Evolutionary conservation across 2,113 vertebrate genomes (phyloP).

Genomic region (Cavia aperea): DNA sequence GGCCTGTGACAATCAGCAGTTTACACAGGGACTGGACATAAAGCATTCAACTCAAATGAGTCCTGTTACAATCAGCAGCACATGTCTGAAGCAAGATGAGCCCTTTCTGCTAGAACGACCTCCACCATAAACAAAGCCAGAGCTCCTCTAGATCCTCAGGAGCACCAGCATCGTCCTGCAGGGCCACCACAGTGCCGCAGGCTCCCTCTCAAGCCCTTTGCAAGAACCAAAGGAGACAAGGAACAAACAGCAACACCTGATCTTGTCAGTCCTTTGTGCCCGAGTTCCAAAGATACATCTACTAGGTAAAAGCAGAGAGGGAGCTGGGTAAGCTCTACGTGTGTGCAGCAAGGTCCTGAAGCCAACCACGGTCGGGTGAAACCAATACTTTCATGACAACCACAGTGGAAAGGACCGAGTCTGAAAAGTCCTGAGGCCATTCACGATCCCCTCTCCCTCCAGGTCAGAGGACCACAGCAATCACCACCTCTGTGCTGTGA

Average conservation of each 20-base stretch:
- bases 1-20: accelerated
- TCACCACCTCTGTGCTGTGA: not conserved
- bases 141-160: not conserved
- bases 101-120: not conserved
- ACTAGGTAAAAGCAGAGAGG: not conserved
- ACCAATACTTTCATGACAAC: not conserved
- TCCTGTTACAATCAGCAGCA: not conserved
- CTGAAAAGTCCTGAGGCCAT: not conserved
- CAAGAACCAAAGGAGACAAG: not conserved
- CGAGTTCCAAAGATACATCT: not conserved
- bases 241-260: not conserved
- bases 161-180: accelerated
- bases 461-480: not conserved
- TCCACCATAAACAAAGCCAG: not conserved
- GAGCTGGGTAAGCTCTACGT: accelerated
- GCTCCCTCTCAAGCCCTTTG: not conserved
- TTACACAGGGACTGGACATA: not conserved
- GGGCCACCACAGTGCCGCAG: accelerated
- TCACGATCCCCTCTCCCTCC: not conserved
- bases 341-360: accelerated
- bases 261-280: too few species aligned
- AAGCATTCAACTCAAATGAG: not conserved
- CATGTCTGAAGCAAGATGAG: accelerated
- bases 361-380: not conserved
- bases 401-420: accelerated